These are phyloP conservation scores for Labroides dimidiatus DNA, from an alignment of 2,797 vertebrate genomes.

Conservation along the genomic window DNA sequence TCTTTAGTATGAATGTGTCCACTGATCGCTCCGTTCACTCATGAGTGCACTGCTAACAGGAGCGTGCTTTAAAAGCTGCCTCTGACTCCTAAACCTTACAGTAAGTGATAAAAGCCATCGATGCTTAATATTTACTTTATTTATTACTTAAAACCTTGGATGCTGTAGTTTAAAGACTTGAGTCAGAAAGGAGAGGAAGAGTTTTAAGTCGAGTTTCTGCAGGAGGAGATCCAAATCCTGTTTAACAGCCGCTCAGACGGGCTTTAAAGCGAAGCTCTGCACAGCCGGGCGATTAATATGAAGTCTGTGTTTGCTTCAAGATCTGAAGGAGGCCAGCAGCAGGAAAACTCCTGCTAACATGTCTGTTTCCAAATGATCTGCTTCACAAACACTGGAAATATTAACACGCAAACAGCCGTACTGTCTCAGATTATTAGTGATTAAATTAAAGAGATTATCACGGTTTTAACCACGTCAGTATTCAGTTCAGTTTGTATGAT, in stretches of 20 bases:
- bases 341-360: too few species aligned
- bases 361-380: not conserved
- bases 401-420: not conserved
- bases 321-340: too few species aligned
- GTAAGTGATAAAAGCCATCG: not conserved
- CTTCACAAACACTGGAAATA: slow-evolving; percentile 1
- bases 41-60: too few species aligned
- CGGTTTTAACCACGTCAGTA: slow-evolving; percentile 55
- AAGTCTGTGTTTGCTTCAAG: not conserved
- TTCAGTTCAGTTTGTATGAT: slow-evolving; percentile 31
- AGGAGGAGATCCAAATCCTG: not conserved
- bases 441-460: not conserved
- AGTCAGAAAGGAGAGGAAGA: too few species aligned
- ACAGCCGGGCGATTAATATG: not conserved
- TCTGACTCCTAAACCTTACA: too few species aligned
- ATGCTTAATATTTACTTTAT: not conserved
- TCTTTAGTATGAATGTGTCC: too few species aligned
- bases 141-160: not conserved
- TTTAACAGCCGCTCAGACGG: slow-evolving; percentile 16
- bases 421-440: not conserved
- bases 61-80: too few species aligned
- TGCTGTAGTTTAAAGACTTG: not conserved
- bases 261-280: not conserved
- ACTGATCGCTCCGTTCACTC: too few species aligned
- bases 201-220: too few species aligned